Percentiles rank a stretch among this genome's conserved stretches.
These are phyloP conservation scores for Strix uralensis DNA, from an alignment of 2,113 vertebrate genomes.

Conservation along the genomic window DNA sequence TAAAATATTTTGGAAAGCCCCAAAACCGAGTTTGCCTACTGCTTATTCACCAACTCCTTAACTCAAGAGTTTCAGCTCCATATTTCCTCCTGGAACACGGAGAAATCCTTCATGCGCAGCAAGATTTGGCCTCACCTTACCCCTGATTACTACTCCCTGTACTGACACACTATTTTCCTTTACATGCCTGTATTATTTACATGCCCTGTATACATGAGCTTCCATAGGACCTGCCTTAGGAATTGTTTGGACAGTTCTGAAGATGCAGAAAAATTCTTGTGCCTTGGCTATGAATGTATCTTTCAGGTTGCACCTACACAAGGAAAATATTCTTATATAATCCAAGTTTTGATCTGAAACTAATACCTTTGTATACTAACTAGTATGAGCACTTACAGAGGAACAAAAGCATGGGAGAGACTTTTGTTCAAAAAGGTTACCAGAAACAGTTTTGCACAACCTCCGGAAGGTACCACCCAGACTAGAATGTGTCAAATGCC, in stretches of 20 bases:
- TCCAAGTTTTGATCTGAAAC: background rate
- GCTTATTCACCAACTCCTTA: background rate
- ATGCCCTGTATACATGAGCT: background rate
- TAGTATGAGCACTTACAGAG: background rate
- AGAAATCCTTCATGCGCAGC: background rate
- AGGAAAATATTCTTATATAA: background rate
- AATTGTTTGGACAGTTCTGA: background rate
- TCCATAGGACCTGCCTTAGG: background rate
- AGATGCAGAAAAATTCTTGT: background rate
- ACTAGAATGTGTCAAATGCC: background rate
- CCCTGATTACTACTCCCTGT: background rate
- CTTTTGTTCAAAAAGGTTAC: background rate
- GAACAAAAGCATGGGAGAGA: background rate
- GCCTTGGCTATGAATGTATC: background rate
- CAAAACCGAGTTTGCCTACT: background rate
- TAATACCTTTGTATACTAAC: background rate
- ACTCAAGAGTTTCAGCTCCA: background rate
- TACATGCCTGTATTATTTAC: background rate
- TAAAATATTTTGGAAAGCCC: background rate
- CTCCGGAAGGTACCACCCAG: background rate
- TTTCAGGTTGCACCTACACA: background rate
- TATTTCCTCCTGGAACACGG: background rate
- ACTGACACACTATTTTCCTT: background rate
- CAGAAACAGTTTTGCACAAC: background rate
- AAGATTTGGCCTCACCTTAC: background rate